Evolutionary conservation across 1,140 invertebrate genomes (phyloP).

Genomic region (Trachymyrmex septentrionalis): DNA sequence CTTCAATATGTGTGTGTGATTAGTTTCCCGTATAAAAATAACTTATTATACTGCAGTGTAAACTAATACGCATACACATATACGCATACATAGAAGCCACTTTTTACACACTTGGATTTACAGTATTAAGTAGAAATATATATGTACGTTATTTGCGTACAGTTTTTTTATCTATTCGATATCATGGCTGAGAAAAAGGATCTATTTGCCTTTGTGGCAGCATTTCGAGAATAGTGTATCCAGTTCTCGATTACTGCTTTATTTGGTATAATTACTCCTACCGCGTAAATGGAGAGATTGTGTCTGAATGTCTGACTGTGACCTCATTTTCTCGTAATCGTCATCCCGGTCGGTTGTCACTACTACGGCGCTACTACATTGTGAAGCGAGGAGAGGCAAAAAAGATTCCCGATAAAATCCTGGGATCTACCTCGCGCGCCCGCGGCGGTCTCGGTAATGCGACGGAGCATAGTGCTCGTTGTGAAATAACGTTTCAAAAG

Average conservation of each 20-base stretch:
- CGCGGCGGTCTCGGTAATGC: constrained; percentile 59
- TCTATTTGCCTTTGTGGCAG: background rate
- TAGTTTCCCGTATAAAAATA: too few species aligned
- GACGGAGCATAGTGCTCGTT: constrained; percentile 57
- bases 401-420: constrained; percentile 62
- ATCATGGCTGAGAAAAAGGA: background rate
- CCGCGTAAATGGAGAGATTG: constrained; percentile 49
- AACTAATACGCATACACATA: too few species aligned
- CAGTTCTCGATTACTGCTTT: constrained; percentile 15
- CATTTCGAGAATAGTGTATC: constrained; percentile 16
- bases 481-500: constrained; percentile 64
- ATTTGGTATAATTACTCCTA: constrained; percentile 27
- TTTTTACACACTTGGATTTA: too few species aligned
- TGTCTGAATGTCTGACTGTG: constrained; percentile 47
- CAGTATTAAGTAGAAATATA: background rate
- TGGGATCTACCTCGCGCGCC: constrained; percentile 53
- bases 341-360: constrained; percentile 33
- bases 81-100: too few species aligned
- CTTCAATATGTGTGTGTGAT: too few species aligned
- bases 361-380: constrained; percentile 4
- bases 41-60: too few species aligned
- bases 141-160: background rate
- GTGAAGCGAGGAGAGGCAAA: constrained; percentile 29
- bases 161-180: background rate
- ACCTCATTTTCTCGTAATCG: constrained; percentile 55